These are phyloP conservation scores for Neotragus pygmaeus DNA, from an alignment of 2,113 vertebrate species.

Conservation along the genomic window DNA sequence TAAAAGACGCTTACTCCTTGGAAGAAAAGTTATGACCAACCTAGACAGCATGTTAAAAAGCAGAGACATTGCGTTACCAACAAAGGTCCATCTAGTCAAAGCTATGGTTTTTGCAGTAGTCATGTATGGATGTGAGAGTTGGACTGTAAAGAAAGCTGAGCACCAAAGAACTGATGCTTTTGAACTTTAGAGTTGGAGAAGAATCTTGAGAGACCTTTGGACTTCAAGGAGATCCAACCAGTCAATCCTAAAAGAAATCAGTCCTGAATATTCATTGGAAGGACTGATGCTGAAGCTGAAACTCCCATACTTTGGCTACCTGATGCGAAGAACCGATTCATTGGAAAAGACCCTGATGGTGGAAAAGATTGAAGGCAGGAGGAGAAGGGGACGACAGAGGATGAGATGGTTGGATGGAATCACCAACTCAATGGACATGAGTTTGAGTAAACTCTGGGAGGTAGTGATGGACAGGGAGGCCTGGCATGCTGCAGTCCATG, in stretches of 20 bases:
- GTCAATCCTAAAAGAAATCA: neutral
- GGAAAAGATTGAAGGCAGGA: neutral
- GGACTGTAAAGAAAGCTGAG: neutral
- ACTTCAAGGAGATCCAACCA: neutral
- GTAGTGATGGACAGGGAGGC: neutral
- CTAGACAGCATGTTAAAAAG: too few species aligned
- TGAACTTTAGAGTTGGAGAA: neutral
- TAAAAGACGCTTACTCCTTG: too few species aligned
- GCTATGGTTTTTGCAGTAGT: neutral
- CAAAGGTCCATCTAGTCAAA: neutral
- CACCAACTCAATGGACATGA: neutral
- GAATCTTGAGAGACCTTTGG: neutral
- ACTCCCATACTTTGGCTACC: neutral
- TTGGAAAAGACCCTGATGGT: neutral
- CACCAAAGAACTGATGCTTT: accelerated
- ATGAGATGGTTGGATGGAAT: neutral
- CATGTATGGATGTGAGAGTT: neutral
- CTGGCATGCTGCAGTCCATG: neutral
- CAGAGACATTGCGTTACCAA: neutral
- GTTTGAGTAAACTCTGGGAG: neutral
- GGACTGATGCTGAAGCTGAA: neutral
- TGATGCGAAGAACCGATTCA: accelerated
- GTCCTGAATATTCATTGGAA: neutral
- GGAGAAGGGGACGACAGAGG: neutral
- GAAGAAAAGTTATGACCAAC: too few species aligned